These are phyloP conservation scores for Andrena bucephala DNA, from an alignment of 2,888 invertebrate genomes.

Conservation along the genomic window DNA sequence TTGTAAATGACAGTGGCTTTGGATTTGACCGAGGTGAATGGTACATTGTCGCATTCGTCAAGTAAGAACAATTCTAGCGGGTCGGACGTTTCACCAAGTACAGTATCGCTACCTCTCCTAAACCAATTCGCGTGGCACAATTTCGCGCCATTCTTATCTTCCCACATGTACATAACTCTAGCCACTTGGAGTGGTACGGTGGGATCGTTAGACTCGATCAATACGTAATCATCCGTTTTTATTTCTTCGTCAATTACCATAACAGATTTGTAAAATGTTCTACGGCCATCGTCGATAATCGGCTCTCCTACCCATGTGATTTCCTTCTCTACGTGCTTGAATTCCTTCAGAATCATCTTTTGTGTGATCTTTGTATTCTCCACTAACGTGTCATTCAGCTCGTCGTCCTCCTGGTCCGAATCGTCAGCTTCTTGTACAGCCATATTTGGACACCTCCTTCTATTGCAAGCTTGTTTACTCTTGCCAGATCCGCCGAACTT, in stretches of 20 bases:
- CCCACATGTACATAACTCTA: conserved; percentile 90
- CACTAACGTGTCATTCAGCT: conserved; percentile 75
- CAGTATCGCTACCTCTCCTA: conserved; percentile 90
- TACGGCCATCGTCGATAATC: conserved; percentile 86
- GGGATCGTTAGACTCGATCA: conserved; percentile 90
- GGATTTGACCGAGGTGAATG: conserved; percentile 84
- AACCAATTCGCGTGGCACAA: conserved; percentile 91
- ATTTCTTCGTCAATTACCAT: conserved; percentile 86
- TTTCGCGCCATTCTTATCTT: conserved; percentile 87
- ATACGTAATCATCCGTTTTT: conserved; percentile 89
- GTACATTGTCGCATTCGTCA: conserved; percentile 91
- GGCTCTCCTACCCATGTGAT: conserved; percentile 89
- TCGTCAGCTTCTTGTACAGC: conserved; percentile 90
- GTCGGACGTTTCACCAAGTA: conserved; percentile 92
- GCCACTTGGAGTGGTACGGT: conserved; percentile 89
- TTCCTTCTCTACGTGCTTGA: conserved; percentile 84
- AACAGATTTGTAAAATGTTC: conserved; percentile 83
- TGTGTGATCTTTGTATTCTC: conserved; percentile 70
- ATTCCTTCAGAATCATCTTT: conserved; percentile 75
- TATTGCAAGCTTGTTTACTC: conserved; percentile 89
- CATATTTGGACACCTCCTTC: conserved; percentile 91
- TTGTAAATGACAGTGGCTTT: conserved; percentile 84
- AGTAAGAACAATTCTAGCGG: conserved; percentile 91
- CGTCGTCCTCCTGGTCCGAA: conserved; percentile 87
- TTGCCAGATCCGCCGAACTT: conserved; percentile 91